Base-by-base conservation (phyloP, 2,113 vertebrate genomes). In the Anhinga rufa region DNA sequence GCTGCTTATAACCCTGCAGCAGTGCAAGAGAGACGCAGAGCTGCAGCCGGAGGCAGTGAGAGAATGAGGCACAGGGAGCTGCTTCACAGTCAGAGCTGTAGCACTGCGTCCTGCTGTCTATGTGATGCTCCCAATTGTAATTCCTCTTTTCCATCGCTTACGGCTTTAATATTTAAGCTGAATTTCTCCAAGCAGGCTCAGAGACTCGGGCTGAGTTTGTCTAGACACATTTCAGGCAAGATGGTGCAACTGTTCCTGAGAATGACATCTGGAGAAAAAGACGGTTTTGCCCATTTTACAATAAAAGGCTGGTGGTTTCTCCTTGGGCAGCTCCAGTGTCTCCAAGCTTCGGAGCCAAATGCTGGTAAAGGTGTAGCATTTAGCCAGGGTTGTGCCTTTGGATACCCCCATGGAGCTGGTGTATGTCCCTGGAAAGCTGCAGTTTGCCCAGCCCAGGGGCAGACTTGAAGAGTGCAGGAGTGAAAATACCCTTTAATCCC, bases 21-120 rank as follows among this genome's bases (percentile, higher is more conserved):
- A 66, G 66, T 31, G 70, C 0, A 0, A 51, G 64, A 79, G 32
- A 78, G 51, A 79, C 0, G 1, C 0, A 1, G 32, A 62, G 51
- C 68, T 6, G 3, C 87, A 78, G 83, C 34, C 9, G 4, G 58
- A 51, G 58, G 40, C 66, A 88, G 68, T 12, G 1, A 49, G 22
- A 81, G 32, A 34, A 46, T 54, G 46, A 87, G 61, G 65, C 60
- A 70, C 40, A 38, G 58, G 58, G 34, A 91, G 32, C 55, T 75
- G 64, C 51, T 44, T 60, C 0, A 0, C 54, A 64, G 25, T 34
- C 7, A 6, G 58, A 69, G 29, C 44, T 77, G 38, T 69, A 84
- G 69, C 55, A 58, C 25, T 57, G 68, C 11, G 2, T 71, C 32
- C 55, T 60, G 36, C 25, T 58, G 21, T 57, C 62, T 77, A 14